Conservation (phyloP, 2,113 vertebrate species). For the Stictonetta naevosa region DNA sequence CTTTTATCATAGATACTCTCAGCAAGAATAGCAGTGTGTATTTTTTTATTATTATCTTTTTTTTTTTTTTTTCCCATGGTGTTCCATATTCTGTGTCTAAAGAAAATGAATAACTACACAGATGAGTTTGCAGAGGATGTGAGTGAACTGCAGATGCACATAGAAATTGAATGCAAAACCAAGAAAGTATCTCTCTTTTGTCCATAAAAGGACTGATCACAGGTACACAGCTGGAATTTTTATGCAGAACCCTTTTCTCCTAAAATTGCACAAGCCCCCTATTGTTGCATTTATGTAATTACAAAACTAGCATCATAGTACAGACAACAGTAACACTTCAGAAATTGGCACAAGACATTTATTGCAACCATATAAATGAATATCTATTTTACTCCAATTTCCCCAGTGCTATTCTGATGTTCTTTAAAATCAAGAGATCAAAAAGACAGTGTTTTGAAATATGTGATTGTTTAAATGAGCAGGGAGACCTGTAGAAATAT, state of each 20-base stretch:
- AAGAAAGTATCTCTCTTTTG: neutral
- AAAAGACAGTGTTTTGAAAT: neutral
- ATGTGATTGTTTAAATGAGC: neutral
- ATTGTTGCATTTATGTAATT: slow-evolving; percentile 19
- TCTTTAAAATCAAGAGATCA: neutral
- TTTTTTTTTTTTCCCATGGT: neutral
- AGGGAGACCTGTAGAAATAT: neutral
- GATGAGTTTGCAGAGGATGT: neutral
- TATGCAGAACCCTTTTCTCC: neutral
- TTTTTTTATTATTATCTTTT: neutral
- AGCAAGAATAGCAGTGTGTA: neutral
- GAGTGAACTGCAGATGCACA: neutral
- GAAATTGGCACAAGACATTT: neutral
- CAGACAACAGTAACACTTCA: neutral
- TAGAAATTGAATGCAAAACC: slow-evolving; percentile 1
- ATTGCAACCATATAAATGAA: neutral
- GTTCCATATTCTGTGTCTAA: slow-evolving; percentile 13
- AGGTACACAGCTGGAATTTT: slow-evolving; percentile 24
- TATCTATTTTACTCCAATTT: neutral
- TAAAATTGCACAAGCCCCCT: neutral
- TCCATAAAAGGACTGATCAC: neutral
- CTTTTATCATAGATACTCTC: neutral
- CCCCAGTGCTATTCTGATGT: neutral
- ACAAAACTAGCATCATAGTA: neutral
- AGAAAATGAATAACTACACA: slow-evolving; percentile 20